phyloP scores from a whole-genome alignment of 2,113 vertebrate genomes.

The Actenoides hombroni region DNA sequence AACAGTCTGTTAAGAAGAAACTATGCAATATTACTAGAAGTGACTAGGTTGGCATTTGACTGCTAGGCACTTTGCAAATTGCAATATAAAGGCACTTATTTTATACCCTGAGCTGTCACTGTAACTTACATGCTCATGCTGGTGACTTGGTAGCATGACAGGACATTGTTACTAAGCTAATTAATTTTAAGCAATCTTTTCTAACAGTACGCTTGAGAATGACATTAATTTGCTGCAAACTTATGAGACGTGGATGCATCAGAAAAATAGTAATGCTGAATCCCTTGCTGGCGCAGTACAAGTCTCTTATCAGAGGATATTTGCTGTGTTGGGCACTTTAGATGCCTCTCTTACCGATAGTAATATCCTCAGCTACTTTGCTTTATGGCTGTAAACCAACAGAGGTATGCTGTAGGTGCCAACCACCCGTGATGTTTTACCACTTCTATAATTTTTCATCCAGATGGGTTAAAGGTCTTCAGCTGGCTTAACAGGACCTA shows the following conservation, averaged over 20 bases:
- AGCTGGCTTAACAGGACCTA: background rate
- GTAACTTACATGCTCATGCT: slow-evolving; percentile 51
- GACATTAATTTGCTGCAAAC: slow-evolving; percentile 20
- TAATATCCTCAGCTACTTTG: background rate
- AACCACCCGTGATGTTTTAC: background rate
- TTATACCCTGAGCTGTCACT: slow-evolving; percentile 61
- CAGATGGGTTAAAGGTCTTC: background rate
- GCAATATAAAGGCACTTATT: slow-evolving; percentile 59
- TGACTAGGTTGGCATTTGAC: slow-evolving; percentile 66
- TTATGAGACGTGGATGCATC: background rate
- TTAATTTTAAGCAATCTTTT: slow-evolving; percentile 63
- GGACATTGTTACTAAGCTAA: slow-evolving; percentile 62
- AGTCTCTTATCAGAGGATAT: background rate
- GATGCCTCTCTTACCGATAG: background rate
- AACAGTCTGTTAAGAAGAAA: slow-evolving; percentile 43
- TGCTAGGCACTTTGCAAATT: slow-evolving; percentile 54
- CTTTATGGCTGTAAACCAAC: background rate
- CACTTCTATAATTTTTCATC: background rate
- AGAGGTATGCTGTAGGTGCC: background rate
- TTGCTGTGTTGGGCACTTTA: background rate
- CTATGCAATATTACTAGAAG: slow-evolving; percentile 39
- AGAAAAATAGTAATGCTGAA: slow-evolving; percentile 2
- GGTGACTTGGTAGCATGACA: slow-evolving; percentile 61
- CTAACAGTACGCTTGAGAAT: slow-evolving; percentile 41
- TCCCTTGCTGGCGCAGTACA: background rate